phyloP scores from a whole-genome alignment of 2,888 invertebrate species.

The Venusia cambrica region DNA sequence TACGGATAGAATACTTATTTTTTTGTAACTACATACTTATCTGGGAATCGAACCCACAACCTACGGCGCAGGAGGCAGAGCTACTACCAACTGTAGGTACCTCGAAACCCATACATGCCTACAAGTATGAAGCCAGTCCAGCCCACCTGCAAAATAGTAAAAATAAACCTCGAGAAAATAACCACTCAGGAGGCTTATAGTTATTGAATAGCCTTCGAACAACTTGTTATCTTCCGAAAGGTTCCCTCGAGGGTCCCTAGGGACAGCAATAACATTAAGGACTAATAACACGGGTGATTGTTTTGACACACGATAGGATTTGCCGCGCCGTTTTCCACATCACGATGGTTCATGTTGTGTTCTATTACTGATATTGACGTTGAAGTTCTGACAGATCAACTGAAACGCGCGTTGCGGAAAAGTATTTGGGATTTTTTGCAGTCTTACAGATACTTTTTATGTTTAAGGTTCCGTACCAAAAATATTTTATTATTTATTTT shows the following conservation, averaged over 20 bases:
- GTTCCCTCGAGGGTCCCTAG: constrained; percentile 24
- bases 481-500: too few species aligned
- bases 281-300: constrained; percentile 66
- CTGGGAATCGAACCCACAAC: too few species aligned
- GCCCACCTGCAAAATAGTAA: too few species aligned
- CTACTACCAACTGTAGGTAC: too few species aligned
- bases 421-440: background rate
- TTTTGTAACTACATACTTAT: too few species aligned
- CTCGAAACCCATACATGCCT: too few species aligned
- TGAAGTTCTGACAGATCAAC: constrained; percentile 16
- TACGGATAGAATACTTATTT: too few species aligned
- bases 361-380: constrained; percentile 24
- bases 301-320: constrained; percentile 64
- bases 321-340: constrained; percentile 33
- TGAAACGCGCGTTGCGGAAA: background rate
- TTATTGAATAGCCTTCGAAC: constrained; percentile 16
- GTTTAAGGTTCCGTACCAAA: background rate
- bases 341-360: constrained; percentile 23
- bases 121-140: too few species aligned
- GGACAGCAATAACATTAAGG: constrained; percentile 56
- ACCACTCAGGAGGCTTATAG: constrained; percentile 7
- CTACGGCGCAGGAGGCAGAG: too few species aligned
- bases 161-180: constrained; percentile 7
- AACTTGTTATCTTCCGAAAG: constrained; percentile 19
- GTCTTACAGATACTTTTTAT: background rate